Conservation (phyloP, 2,797 vertebrate genomes). For the Eulemur albifrons region DNA sequence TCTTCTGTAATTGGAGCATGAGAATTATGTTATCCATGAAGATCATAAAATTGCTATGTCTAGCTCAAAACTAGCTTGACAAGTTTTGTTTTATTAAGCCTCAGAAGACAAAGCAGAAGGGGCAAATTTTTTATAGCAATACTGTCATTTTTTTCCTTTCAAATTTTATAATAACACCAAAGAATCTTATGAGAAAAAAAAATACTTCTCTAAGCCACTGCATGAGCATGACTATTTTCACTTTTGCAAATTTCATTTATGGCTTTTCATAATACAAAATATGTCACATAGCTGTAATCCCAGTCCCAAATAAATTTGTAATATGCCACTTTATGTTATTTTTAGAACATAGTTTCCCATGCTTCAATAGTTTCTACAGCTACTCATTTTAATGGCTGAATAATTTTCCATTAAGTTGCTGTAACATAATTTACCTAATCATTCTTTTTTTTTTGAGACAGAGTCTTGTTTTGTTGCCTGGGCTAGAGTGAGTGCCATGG, state of each 20-base stretch:
- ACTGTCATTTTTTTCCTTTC: neutral
- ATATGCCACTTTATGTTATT: neutral
- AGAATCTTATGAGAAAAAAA: constrained; percentile 2
- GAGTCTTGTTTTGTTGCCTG: too few species aligned
- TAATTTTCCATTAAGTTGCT: constrained; percentile 28
- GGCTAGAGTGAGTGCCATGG: too few species aligned
- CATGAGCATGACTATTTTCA: neutral
- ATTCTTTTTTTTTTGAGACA: neutral
- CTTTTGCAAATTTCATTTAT: neutral
- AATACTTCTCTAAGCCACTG: neutral
- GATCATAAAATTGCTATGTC: neutral
- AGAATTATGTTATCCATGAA: neutral
- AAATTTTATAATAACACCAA: constrained; percentile 4
- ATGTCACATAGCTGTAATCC: neutral
- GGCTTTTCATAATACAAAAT: neutral
- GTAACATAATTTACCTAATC: neutral
- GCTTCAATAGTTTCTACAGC: neutral
- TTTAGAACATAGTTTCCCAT: neutral
- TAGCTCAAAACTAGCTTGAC: neutral
- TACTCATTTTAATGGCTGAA: constrained; percentile 10
- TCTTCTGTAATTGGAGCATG: constrained; percentile 32
- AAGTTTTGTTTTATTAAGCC: neutral
- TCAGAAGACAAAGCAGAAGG: neutral
- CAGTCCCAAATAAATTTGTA: neutral
- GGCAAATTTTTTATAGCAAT: neutral